Evolutionary conservation across 2,888 invertebrate species (phyloP).

Genomic region (Drosophila subsilvestris): DNA sequence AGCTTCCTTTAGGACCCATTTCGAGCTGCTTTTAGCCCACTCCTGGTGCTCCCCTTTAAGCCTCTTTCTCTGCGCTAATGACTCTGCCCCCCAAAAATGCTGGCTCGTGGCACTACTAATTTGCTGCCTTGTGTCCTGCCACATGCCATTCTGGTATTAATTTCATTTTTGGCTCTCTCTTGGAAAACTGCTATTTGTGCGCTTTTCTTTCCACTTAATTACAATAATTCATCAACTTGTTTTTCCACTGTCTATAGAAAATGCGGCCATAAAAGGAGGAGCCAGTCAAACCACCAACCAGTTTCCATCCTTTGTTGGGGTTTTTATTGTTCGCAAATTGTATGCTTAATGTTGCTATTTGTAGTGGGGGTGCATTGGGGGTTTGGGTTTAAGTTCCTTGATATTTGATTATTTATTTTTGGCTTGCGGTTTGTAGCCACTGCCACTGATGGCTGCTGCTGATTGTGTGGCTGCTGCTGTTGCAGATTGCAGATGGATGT

Average conservation of each 20-base stretch:
- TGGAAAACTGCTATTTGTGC: conserved; percentile 14
- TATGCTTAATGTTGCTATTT: conserved; percentile 15
- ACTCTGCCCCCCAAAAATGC: conserved; percentile 14
- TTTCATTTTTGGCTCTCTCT: conserved; percentile 20
- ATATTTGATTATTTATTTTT: conserved; percentile 17
- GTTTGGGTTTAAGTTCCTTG: not conserved
- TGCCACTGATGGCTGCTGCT: conserved; percentile 1
- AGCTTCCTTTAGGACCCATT: not conserved
- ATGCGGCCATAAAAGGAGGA: not conserved
- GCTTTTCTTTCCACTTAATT: conserved; percentile 51
- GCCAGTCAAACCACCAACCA: conserved; percentile 1
- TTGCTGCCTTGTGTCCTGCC: conserved; percentile 39
- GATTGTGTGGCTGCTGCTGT: conserved; percentile 4
- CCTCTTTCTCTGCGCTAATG: conserved; percentile 28
- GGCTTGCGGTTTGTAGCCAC: conserved; percentile 1
- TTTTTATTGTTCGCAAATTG: not conserved
- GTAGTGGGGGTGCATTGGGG: not conserved
- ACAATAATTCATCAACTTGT: conserved; percentile 61
- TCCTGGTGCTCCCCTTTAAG: conserved; percentile 1
- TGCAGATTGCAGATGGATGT: conserved; percentile 16
- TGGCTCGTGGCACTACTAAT: conserved; percentile 29
- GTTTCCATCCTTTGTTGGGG: conserved; percentile 18
- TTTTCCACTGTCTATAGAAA: conserved; percentile 24
- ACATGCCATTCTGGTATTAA: conserved; percentile 40
- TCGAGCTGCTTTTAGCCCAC: not conserved